phyloP scores from a whole-genome alignment of 2,888 invertebrate genomes.

The Himalopsyche tibetana region DNA sequence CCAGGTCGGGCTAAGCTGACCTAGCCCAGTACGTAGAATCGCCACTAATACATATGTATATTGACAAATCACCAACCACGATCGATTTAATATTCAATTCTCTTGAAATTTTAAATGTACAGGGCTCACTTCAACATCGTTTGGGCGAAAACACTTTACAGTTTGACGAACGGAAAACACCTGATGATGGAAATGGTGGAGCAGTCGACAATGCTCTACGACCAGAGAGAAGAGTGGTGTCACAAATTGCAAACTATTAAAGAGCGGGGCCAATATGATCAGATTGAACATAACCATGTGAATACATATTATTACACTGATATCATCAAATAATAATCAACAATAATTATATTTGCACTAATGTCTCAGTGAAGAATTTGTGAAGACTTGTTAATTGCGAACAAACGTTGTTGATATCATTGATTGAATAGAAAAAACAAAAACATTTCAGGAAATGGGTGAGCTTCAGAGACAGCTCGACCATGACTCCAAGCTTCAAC shows the following conservation, averaged over 20 bases:
- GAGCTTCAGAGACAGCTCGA: constrained; percentile 91
- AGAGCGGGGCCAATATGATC: constrained; percentile 83
- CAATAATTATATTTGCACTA: no score
- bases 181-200: constrained; percentile 91
- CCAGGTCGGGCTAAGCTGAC: no score
- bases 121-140: constrained; percentile 88
- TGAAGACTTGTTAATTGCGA: no score
- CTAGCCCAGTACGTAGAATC: no score
- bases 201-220: constrained; percentile 91
- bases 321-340: not conserved
- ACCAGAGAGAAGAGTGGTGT: constrained; percentile 89
- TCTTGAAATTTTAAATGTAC: constrained; percentile 34
- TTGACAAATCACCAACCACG: not conserved
- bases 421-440: no score
- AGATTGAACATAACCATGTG: constrained; percentile 81
- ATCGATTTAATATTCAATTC: not conserved
- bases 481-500: constrained; percentile 89
- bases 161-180: constrained; percentile 87
- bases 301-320: not conserved
- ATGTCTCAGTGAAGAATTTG: no score
- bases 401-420: no score
- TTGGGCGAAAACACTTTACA: constrained; percentile 86
- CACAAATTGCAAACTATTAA: constrained; percentile 88
- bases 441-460: constrained; percentile 83
- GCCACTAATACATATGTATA: no score